Conservation (phyloP, 2,888 invertebrate species). For the Teleogryllus oceanicus region DNA sequence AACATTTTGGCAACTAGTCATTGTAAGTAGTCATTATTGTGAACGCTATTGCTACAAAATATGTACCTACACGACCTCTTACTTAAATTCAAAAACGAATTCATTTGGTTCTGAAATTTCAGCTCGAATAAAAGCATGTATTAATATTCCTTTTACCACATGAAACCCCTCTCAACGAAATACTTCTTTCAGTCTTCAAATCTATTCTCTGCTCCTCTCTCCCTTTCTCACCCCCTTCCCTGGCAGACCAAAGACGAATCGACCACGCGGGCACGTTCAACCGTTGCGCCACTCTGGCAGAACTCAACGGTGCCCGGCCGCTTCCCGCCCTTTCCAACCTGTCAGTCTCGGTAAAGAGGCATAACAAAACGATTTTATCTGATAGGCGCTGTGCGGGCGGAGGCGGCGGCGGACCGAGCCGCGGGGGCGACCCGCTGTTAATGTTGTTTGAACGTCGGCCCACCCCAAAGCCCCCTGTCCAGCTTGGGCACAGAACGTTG, state of each 20-base stretch:
- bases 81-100: too few species aligned
- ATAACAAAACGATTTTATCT: slow-evolving; percentile 18
- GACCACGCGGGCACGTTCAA: not conserved
- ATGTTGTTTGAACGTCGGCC: not conserved
- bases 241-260: not conserved
- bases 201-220: not conserved
- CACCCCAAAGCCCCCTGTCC: not conserved
- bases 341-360: slow-evolving; percentile 6
- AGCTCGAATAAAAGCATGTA: too few species aligned
- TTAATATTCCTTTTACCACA: too few species aligned
- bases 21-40: too few species aligned
- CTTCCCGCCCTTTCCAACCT: not conserved
- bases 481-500: not conserved
- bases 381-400: not conserved
- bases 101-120: too few species aligned
- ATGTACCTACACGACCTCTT: too few species aligned
- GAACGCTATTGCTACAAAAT: too few species aligned
- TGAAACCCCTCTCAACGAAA: too few species aligned
- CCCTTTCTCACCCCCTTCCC: not conserved
- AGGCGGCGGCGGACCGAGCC: too few species aligned
- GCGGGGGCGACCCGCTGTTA: not conserved
- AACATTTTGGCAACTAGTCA: too few species aligned
- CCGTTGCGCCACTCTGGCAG: not conserved
- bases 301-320: not conserved
- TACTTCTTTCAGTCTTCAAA: too few species aligned